Conservation (phyloP, 1,140 invertebrate genomes). For the Psix sp. region DNA sequence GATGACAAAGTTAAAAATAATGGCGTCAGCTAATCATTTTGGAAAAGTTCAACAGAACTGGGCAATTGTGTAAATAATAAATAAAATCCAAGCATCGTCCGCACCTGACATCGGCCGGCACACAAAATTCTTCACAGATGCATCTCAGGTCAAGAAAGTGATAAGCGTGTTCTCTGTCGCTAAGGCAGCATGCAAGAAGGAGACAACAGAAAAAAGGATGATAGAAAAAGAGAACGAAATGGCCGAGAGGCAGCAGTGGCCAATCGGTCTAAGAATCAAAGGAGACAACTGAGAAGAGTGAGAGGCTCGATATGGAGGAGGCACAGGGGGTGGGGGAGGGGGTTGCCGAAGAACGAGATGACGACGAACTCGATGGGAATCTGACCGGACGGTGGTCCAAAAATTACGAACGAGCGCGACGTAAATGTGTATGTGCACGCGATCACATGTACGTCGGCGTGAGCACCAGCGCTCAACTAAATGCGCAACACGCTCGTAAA, state of each 20-base stretch:
- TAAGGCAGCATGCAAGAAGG: conserved; percentile 6
- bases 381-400: conserved; percentile 63
- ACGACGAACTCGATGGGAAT: conserved; percentile 62
- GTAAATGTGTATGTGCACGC: conserved; percentile 45
- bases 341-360: conserved; percentile 48
- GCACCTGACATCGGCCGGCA: conserved; percentile 6
- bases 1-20: no score
- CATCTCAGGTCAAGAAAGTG: conserved; percentile 25
- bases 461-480: conserved; percentile 13
- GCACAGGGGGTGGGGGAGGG: conserved; percentile 5
- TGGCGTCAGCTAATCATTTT: no score
- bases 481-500: conserved; percentile 8
- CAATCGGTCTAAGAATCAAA: neutral
- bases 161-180: conserved; percentile 60
- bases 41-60: no score
- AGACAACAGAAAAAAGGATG: conserved; percentile 10
- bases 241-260: conserved; percentile 5
- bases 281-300: neutral
- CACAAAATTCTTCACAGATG: conserved; percentile 17
- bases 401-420: conserved; percentile 56
- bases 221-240: conserved; percentile 17
- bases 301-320: neutral
- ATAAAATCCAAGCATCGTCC: no score
- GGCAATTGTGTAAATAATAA: no score
- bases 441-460: conserved; percentile 27